These are phyloP conservation scores for Oasisia sp. DNA, from an alignment of 2,888 invertebrate species.

Conservation along the genomic window DNA sequence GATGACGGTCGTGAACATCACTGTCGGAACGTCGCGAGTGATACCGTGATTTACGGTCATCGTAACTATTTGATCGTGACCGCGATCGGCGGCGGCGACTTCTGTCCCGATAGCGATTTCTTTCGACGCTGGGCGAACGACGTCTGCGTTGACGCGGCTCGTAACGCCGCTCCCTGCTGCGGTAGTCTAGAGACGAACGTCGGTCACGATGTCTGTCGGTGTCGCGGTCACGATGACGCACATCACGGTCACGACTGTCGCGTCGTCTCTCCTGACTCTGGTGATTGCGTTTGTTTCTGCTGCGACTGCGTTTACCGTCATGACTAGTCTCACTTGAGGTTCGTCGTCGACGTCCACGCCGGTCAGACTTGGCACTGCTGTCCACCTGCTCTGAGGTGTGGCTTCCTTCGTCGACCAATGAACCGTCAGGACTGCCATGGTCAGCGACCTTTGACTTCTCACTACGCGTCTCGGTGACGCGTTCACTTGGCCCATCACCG, in stretches of 20 bases:
- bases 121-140: background rate
- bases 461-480: background rate
- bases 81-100: background rate
- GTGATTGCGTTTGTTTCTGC: background rate
- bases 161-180: background rate
- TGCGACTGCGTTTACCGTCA: background rate
- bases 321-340: background rate
- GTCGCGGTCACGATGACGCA: background rate
- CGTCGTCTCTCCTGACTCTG: background rate
- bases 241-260: background rate
- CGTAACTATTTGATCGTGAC: conserved; percentile 1
- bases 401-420: background rate
- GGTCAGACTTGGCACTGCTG: background rate
- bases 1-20: background rate
- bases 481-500: background rate
- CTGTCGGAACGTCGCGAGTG: background rate
- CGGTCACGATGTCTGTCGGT: background rate
- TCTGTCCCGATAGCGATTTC: background rate
- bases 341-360: background rate
- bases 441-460: background rate
- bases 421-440: background rate
- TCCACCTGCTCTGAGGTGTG: background rate
- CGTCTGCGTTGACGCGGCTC: background rate
- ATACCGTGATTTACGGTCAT: background rate
- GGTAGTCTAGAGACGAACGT: background rate